These are phyloP conservation scores for Tichodroma muraria DNA, from an alignment of 2,113 vertebrate species.

Conservation along the genomic window DNA sequence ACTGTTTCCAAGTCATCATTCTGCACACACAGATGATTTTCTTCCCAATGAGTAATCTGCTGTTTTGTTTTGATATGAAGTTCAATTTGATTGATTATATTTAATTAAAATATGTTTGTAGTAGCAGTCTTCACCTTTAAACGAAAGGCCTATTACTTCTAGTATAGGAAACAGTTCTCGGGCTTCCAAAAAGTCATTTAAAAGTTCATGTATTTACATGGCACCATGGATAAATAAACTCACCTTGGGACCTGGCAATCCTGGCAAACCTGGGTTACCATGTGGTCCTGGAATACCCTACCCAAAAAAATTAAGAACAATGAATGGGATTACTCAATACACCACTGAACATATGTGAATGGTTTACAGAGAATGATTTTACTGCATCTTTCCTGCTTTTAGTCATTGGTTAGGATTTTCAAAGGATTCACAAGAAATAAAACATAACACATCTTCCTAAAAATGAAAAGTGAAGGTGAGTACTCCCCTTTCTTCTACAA, in stretches of 20 bases:
- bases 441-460: not conserved
- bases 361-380: not conserved
- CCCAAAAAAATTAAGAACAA: not conserved
- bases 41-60: not conserved
- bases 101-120: constrained; percentile 2
- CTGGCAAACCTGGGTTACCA: constrained; percentile 88
- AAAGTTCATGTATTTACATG: not conserved
- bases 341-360: not conserved
- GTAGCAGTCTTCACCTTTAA: not conserved
- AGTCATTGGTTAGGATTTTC: not conserved
- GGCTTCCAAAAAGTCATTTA: not conserved
- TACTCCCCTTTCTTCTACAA: not conserved
- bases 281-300: constrained; percentile 88
- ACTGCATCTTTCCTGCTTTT: not conserved
- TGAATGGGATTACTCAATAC: not conserved
- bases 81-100: not conserved
- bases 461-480: not conserved
- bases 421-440: not conserved
- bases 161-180: not conserved
- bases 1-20: not conserved
- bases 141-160: not conserved
- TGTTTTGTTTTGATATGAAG: not conserved
- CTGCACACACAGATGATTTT: not conserved
- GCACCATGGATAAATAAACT: constrained; percentile 35
- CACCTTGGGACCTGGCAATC: constrained; percentile 90